A percentile compares a stretch with the other conserved stretches of the same genome.
These are phyloP conservation scores for Scolopax rusticola DNA, from an alignment of 2,797 vertebrate genomes.

Conservation along the genomic window DNA sequence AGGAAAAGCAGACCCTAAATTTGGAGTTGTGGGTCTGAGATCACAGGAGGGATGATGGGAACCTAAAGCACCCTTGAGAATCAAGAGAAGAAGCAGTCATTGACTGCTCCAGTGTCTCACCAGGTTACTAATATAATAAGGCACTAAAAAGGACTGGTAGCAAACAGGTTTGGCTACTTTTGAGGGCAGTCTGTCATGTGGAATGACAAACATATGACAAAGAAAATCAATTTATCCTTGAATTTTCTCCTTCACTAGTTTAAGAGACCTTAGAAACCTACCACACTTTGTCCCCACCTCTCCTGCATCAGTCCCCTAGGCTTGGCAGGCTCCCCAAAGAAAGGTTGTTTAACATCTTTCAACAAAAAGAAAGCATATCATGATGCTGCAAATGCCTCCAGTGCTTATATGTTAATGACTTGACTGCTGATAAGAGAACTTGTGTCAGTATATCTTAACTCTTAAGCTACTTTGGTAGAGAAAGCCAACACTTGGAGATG, in stretches of 20 bases:
- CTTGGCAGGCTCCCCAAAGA: neutral
- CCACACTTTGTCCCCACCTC: neutral
- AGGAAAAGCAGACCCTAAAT: neutral
- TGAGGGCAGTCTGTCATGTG: neutral
- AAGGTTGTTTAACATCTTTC: neutral
- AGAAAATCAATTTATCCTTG: neutral
- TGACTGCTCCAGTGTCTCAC: neutral
- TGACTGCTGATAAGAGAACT: neutral
- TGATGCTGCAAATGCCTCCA: neutral
- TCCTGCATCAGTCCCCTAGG: neutral
- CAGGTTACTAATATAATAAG: neutral
- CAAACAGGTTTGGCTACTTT: neutral
- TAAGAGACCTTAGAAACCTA: neutral
- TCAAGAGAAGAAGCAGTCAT: neutral
- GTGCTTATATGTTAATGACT: neutral
- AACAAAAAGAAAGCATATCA: neutral
- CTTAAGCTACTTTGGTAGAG: neutral
- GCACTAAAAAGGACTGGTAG: neutral
- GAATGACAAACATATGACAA: neutral
- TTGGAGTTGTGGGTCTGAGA: neutral
- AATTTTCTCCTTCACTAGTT: neutral
- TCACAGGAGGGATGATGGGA: rapidly evolving
- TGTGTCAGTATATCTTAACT: too few relatives aligned
- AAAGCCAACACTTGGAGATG: neutral
- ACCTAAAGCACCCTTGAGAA: neutral